phyloP scores from a whole-genome alignment of 2,888 invertebrate genomes.

The Catocala fraxini region DNA sequence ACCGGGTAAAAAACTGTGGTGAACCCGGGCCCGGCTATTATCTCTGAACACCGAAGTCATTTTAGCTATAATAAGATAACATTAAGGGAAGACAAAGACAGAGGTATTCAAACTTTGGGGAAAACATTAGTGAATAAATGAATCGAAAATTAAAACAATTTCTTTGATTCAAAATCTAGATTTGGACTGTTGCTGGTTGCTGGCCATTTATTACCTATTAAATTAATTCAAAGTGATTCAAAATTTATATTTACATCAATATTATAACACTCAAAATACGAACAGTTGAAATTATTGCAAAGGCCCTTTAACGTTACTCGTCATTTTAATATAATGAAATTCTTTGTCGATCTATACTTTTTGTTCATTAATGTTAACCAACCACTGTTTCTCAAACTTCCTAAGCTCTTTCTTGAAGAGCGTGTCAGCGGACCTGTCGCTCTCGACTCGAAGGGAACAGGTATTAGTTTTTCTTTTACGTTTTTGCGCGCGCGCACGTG shows the following conservation, averaged over 20 bases:
- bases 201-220: too few species aligned
- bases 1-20: slow-evolving; percentile 77
- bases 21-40: slow-evolving; percentile 79
- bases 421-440: slow-evolving; percentile 86
- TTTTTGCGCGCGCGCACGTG: slow-evolving; percentile 85
- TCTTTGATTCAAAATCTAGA: too few species aligned
- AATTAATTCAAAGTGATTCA: too few species aligned
- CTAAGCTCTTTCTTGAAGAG: slow-evolving; percentile 60
- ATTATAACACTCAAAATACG: background rate
- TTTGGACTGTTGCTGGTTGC: too few species aligned
- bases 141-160: background rate
- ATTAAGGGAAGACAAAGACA: slow-evolving; percentile 76
- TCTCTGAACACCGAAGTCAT: slow-evolving; percentile 87
- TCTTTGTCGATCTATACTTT: too few species aligned
- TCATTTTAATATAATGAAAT: too few species aligned
- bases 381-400: slow-evolving; percentile 58
- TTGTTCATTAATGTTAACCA: background rate
- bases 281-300: too few species aligned
- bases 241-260: too few species aligned
- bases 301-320: too few species aligned
- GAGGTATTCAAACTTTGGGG: slow-evolving; percentile 64
- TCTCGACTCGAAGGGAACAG: slow-evolving; percentile 78
- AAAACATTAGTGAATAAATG: too few species aligned
- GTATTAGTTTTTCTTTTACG: slow-evolving; percentile 81
- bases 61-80: slow-evolving; percentile 88